Conservation (phyloP, 2,888 invertebrate genomes). For the Lasiommata megera region DNA sequence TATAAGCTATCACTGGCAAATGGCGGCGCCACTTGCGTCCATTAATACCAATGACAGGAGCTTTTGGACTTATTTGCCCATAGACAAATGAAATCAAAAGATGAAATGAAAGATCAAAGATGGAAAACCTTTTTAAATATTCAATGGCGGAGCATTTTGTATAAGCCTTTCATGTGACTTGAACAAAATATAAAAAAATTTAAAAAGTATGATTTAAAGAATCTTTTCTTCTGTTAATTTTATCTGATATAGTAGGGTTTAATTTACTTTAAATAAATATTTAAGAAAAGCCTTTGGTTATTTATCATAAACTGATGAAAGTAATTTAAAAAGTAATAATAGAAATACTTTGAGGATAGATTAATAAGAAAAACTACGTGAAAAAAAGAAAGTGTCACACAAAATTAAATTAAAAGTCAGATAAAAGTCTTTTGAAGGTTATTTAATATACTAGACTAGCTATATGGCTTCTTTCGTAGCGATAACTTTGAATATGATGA, state of each 20-base stretch:
- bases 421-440: not conserved
- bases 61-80: slow-evolving; percentile 17
- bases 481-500: not conserved
- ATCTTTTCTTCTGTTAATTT: not conserved
- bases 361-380: no score
- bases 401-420: not conserved
- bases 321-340: not conserved
- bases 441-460: not conserved
- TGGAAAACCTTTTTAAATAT: slow-evolving; percentile 8
- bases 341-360: not conserved
- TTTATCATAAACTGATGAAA: not conserved
- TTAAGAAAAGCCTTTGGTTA: not conserved
- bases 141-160: slow-evolving; percentile 32
- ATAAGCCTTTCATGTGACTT: slow-evolving; percentile 2
- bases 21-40: slow-evolving; percentile 41
- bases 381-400: not conserved
- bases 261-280: no score
- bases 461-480: not conserved
- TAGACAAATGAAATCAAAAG: slow-evolving; percentile 19
- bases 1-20: slow-evolving; percentile 71
- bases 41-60: slow-evolving; percentile 16
- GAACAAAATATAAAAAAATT: slow-evolving; percentile 6
- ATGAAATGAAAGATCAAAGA: slow-evolving; percentile 16
- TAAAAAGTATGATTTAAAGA: not conserved
- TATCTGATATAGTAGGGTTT: not conserved